A percentile compares a stretch with the other conserved stretches of the same genome.
phyloP scores from a whole-genome alignment of 2,797 vertebrate genomes.

The Siniperca obscura region DNA sequence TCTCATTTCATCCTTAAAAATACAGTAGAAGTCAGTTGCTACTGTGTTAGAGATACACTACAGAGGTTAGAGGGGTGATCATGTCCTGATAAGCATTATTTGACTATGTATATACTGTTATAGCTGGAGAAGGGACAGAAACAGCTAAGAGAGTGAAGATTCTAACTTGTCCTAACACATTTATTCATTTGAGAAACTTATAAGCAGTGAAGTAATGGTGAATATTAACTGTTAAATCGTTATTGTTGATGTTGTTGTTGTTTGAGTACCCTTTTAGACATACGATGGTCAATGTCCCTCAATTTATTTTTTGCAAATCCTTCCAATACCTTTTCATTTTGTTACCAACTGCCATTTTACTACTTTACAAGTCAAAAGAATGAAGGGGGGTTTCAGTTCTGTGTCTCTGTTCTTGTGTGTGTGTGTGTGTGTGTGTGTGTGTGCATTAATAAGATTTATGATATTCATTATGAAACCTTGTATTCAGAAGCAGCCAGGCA shows the following conservation, averaged over 20 bases:
- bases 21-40: neutral
- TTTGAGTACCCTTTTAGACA: neutral
- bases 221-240: neutral
- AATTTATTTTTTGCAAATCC: neutral
- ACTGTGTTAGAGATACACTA: neutral
- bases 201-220: neutral
- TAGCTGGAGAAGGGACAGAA: neutral
- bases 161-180: no score
- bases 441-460: constrained; percentile 69
- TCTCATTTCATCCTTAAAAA: neutral
- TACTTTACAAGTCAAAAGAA: neutral
- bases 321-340: neutral
- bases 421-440: neutral
- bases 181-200: neutral
- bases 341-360: neutral
- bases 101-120: no score
- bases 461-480: constrained; percentile 72
- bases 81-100: neutral
- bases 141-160: neutral
- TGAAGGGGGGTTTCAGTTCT: neutral
- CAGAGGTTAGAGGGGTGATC: neutral
- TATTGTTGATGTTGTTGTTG: neutral
- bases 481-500: constrained; percentile 55
- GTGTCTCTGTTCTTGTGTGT: neutral
- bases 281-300: no score